phyloP scores from a whole-genome alignment of 2,797 vertebrate genomes.

The Emydoidea blandingii region DNA sequence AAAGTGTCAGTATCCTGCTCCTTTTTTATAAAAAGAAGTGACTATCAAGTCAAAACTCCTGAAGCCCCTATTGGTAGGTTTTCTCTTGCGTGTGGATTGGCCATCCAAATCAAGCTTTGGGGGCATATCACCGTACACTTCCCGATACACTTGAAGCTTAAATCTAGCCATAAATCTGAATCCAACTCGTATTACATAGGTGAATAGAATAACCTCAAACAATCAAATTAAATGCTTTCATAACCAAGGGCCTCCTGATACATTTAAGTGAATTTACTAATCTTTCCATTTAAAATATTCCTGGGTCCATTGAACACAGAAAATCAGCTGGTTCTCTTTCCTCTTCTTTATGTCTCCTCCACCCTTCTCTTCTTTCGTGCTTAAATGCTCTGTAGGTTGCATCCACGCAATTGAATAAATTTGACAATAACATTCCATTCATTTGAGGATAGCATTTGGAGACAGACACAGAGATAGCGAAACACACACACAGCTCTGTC shows the following conservation, averaged over 20 bases:
- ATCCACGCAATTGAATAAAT: neutral
- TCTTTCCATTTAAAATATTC: slow-evolving; percentile 14
- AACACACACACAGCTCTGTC: accelerated
- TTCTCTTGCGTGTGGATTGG: neutral
- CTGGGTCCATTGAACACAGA: neutral
- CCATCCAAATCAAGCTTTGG: neutral
- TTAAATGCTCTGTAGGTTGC: neutral
- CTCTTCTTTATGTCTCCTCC: neutral
- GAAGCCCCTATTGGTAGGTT: neutral
- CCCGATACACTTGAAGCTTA: neutral
- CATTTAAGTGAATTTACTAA: neutral
- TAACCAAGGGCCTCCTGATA: accelerated
- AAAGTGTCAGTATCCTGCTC: neutral
- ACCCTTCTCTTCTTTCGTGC: neutral
- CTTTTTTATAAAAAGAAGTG: neutral
- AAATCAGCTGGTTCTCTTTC: neutral
- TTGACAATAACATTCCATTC: accelerated
- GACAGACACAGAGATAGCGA: neutral
- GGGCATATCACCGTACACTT: neutral
- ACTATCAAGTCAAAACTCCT: accelerated
- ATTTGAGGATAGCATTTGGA: neutral
- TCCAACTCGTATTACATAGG: neutral
- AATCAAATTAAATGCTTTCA: neutral
- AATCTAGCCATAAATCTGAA: neutral
- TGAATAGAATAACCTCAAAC: neutral